phyloP scores from a whole-genome alignment of 35 echinoderm and acorn worm species.

The Nesometra sesokonis region DNA sequence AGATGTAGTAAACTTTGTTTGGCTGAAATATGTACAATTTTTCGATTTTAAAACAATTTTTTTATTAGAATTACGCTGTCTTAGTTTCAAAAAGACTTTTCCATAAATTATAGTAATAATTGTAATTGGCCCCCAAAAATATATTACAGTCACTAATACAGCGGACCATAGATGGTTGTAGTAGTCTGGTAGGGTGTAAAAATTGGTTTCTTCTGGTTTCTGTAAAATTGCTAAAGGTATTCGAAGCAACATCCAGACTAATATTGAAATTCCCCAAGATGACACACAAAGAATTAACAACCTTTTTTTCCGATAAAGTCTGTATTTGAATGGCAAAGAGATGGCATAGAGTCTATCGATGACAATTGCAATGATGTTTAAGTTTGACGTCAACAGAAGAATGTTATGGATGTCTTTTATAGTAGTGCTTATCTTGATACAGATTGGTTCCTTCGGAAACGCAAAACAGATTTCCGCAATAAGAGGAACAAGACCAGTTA shows the following conservation, averaged over 20 bases:
- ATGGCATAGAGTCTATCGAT: neutral
- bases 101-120: neutral
- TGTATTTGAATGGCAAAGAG: neutral
- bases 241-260: neutral
- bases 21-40: too few relatives aligned
- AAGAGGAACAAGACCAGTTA: neutral
- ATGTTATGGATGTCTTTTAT: neutral
- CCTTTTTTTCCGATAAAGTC: neutral
- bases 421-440: neutral
- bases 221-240: neutral
- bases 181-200: neutral
- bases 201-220: neutral
- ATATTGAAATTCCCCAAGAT: neutral
- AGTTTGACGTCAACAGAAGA: neutral
- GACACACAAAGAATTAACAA: neutral
- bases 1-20: too few relatives aligned
- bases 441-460: neutral
- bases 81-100: neutral
- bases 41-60: neutral
- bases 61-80: neutral
- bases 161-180: neutral
- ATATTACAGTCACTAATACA: neutral
- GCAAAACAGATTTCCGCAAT: neutral
- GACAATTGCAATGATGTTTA: neutral
- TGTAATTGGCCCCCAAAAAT: neutral